Evolutionary conservation across 2,113 vertebrate species (phyloP).

Genomic region (Anolis sagrei): DNA sequence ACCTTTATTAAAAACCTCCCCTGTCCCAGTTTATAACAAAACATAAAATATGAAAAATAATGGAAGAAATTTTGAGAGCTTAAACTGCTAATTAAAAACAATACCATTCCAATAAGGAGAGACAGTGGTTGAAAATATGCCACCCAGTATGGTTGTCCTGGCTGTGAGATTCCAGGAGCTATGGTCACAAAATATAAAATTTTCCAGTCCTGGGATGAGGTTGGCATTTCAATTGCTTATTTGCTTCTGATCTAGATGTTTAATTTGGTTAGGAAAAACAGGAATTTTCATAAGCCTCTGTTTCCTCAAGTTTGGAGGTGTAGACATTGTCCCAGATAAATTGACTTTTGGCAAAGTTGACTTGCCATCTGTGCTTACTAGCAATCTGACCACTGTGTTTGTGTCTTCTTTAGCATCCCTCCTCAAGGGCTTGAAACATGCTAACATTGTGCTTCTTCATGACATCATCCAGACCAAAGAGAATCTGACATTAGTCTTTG

Average conservation of each 20-base stretch:
- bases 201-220: neutral
- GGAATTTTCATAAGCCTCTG: neutral
- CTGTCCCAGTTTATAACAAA: neutral
- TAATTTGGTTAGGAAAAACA: neutral
- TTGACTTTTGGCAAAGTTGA: neutral
- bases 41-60: neutral
- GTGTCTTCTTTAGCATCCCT: conserved; percentile 81
- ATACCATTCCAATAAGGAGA: neutral
- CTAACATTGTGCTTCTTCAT: conserved; percentile 90
- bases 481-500: conserved; percentile 90
- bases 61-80: neutral
- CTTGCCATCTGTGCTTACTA: neutral
- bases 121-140: too few relatives aligned
- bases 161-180: neutral
- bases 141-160: too few relatives aligned
- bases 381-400: conserved; percentile 34
- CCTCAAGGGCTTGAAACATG: conserved; percentile 90
- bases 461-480: conserved; percentile 91
- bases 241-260: neutral
- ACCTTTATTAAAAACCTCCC: neutral
- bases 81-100: neutral
- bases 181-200: neutral
- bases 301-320: neutral
- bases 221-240: conserved; percentile 15
- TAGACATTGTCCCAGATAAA: neutral